Base-by-base conservation (phyloP, 2,797 vertebrate species). In the Hypotaenidia philippensis region DNA sequence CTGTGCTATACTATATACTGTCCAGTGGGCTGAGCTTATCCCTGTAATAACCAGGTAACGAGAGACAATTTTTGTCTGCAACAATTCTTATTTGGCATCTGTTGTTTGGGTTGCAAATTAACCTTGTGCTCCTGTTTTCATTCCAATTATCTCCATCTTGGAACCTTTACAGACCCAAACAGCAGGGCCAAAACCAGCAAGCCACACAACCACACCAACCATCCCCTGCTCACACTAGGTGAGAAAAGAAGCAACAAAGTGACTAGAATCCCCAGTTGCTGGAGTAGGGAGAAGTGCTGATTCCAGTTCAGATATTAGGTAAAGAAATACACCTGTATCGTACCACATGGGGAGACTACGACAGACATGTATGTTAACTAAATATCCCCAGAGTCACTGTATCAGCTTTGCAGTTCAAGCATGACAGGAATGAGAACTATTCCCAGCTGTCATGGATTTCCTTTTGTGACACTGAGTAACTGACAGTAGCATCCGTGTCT, bases 321-420 rank as follows among this genome's bases (percentile, higher is more conserved):
- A 53, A 50, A 69, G 60, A 77, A 77, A 55, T 8, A 38, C 2
- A 6, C 3, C 1, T 1, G 38, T 45, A 50, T 0, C 1, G 1
- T 20, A 49, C 38, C 38, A n/a, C 80, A 18, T 1, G 6, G 55
- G 13, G 19, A 87, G 36, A 38, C 52, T 29, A 44, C 2, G 5
- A 64, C 68, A 87, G 86, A 47, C 49, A 78, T 50, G 3, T 13
- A n/a, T 5, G 27, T 17, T 59, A 66, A 59, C 59, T 14, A 25
- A 60, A 68, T 29, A 34, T 49, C 74, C 83, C 64, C 49, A 66
- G 57, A 71, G 83, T 5, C 44, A 22, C 36, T 6, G 25, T 13
- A 56, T 59, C 88, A 63, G 74, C 78, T 90, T 49, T 45, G 50
- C 47, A 25, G 38, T 65, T 80, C 10, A 52, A 80, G 78, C 63